Percentiles rank a stretch among this genome's conserved stretches.
Conservation (phyloP, 2,797 vertebrate genomes). For the Cichlasoma orientale region DNA sequence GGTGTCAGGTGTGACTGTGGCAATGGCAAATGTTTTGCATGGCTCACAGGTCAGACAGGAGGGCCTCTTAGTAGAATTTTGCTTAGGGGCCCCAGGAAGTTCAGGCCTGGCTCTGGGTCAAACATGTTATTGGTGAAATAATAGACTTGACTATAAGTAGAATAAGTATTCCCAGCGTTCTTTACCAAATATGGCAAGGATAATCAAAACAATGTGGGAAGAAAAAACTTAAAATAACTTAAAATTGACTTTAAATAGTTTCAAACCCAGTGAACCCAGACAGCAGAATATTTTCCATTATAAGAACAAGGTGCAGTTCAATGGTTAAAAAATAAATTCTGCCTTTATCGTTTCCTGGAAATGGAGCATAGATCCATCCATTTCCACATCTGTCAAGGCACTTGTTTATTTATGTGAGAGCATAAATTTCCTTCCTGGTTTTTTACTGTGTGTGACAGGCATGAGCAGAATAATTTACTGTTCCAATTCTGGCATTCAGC, state of each 20-base stretch:
- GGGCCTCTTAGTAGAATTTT: slow-evolving; percentile 2
- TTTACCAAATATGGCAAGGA: neutral
- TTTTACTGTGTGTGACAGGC: slow-evolving; percentile 25
- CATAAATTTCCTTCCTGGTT: slow-evolving; percentile 29
- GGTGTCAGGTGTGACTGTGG: slow-evolving; percentile 8
- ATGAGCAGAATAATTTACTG: slow-evolving; percentile 39
- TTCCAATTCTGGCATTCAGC: slow-evolving; percentile 35
- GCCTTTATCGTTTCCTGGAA: neutral
- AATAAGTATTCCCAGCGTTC: neutral
- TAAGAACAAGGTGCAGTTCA: slow-evolving; percentile 5
- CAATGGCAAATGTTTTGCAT: slow-evolving; percentile 10
- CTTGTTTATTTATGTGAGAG: slow-evolving; percentile 31
- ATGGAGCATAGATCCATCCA: slow-evolving; percentile 11
- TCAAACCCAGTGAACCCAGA: neutral
- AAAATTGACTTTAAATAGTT: neutral
- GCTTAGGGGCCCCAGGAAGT: neutral
- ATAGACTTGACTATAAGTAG: slow-evolving; percentile 3
- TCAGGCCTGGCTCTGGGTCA: neutral
- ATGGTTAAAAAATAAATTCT: neutral
- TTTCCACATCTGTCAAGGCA: slow-evolving; percentile 30
- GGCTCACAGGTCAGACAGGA: neutral
- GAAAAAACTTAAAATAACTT: neutral
- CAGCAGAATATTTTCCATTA: neutral
- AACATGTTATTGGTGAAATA: slow-evolving; percentile 6
- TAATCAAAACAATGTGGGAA: neutral